Evolutionary conservation across 35 echinoderm and acorn worm species (phyloP).

Genomic region (Antedon bifida): DNA sequence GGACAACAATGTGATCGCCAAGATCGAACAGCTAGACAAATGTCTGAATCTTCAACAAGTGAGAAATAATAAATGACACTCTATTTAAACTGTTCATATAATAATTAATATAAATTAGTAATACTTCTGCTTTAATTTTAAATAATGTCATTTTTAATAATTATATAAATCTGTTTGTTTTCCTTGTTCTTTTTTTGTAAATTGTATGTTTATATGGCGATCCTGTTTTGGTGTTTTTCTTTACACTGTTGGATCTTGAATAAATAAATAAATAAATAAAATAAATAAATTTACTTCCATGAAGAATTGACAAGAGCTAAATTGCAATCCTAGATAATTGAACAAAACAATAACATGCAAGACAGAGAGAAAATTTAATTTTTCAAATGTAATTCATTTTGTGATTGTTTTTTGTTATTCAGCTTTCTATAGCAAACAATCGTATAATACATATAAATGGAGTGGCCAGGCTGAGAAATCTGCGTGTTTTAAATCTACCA

Average conservation of each 20-base stretch:
- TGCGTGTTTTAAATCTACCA: conserved; percentile 80
- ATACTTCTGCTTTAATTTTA: neutral
- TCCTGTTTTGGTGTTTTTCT: too few relatives aligned
- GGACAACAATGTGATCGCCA: conserved; percentile 81
- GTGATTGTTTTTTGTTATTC: neutral
- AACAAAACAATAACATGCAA: too few relatives aligned
- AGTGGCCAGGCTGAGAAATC: conserved; percentile 43
- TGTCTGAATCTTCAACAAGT: conserved; percentile 85
- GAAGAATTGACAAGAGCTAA: too few relatives aligned
- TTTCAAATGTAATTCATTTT: too few relatives aligned
- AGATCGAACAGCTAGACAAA: conserved; percentile 64
- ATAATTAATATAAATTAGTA: neutral
- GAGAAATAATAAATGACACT: neutral
- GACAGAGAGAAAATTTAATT: too few relatives aligned
- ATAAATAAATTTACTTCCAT: too few relatives aligned
- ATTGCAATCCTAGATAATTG: too few relatives aligned
- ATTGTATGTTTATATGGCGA: neutral
- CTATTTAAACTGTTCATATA: neutral
- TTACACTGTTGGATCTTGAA: too few relatives aligned
- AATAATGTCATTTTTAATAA: neutral
- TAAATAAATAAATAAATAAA: too few relatives aligned
- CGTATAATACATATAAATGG: conserved; percentile 90
- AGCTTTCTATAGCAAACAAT: conserved; percentile 92
- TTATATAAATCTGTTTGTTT: neutral
- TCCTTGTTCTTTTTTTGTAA: neutral